Conservation (phyloP, 2,888 invertebrate genomes). For the Tinea pellionella region DNA sequence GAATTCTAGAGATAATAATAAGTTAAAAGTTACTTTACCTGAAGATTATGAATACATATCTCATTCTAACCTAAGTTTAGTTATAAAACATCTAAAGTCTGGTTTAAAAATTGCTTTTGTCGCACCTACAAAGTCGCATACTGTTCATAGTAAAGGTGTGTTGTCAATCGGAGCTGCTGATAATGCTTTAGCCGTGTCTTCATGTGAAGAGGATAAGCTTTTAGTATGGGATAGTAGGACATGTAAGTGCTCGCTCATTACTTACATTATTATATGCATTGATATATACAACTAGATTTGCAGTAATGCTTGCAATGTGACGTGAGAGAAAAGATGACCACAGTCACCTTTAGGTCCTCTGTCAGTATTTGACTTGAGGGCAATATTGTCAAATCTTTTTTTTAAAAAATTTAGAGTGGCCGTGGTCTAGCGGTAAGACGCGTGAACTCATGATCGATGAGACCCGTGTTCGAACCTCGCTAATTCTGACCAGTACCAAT, state of each 20-base stretch:
- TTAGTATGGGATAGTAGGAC: slow-evolving; percentile 74
- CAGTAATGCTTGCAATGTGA: too few relatives aligned
- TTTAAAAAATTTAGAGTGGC: too few relatives aligned
- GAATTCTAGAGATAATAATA: slow-evolving; percentile 37
- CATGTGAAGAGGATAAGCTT: slow-evolving; percentile 69
- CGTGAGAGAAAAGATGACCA: too few relatives aligned
- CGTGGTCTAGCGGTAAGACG: too few relatives aligned
- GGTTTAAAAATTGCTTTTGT: slow-evolving; percentile 58
- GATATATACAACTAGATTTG: too few relatives aligned
- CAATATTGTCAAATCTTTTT: too few relatives aligned
- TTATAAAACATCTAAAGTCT: slow-evolving; percentile 50
- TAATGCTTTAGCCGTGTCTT: slow-evolving; percentile 73
- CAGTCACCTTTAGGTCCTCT: too few relatives aligned
- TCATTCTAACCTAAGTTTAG: slow-evolving; percentile 46
- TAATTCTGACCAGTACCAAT: too few relatives aligned
- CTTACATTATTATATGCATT: neutral
- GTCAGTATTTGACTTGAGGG: too few relatives aligned
- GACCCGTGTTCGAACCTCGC: too few relatives aligned
- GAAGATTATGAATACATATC: slow-evolving; percentile 51
- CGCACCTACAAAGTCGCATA: slow-evolving; percentile 57
- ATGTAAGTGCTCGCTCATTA: slow-evolving; percentile 39
- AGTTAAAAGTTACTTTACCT: slow-evolving; percentile 48
- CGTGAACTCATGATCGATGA: too few relatives aligned
- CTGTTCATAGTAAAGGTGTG: slow-evolving; percentile 61
- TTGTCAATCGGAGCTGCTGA: slow-evolving; percentile 69